phyloP scores from a whole-genome alignment of 2,113 vertebrate genomes.

The Spizaetus ornatus region DNA sequence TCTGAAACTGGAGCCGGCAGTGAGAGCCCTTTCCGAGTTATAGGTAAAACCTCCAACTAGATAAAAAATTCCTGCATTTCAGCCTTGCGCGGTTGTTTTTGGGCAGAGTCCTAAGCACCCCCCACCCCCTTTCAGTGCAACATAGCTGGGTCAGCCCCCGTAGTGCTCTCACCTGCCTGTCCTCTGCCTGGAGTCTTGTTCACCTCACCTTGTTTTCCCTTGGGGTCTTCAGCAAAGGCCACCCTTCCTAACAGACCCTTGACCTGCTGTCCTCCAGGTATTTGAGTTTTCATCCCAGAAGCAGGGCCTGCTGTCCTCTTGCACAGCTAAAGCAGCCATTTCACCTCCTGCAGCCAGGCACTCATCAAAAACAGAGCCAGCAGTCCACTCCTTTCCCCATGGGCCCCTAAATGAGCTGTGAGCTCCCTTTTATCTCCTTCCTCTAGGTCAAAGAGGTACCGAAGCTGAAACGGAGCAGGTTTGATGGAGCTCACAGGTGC shows the following conservation, averaged over 20 bases:
- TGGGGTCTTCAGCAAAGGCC: neutral
- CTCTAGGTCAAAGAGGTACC: neutral
- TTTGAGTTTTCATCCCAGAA: rapidly evolving
- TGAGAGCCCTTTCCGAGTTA: neutral
- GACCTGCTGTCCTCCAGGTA: neutral
- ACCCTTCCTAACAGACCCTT: rapidly evolving
- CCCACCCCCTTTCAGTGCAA: rapidly evolving
- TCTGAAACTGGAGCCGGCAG: neutral
- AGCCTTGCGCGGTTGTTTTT: neutral
- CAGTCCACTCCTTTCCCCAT: neutral
- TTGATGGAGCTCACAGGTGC: neutral
- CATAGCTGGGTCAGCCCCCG: neutral
- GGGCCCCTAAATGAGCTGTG: neutral
- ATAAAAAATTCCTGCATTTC: neutral
- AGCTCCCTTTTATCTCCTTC: neutral
- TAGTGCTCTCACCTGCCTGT: neutral
- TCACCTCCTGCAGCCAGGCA: neutral
- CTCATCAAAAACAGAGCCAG: neutral
- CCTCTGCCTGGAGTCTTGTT: neutral
- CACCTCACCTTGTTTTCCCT: neutral
- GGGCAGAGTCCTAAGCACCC: neutral
- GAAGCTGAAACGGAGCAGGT: neutral
- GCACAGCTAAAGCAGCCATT: rapidly evolving
- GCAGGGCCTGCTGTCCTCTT: neutral
- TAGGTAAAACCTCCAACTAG: neutral